Base-by-base conservation (phyloP, 2,113 vertebrate genomes). In the Emydura subglobosa region DNA sequence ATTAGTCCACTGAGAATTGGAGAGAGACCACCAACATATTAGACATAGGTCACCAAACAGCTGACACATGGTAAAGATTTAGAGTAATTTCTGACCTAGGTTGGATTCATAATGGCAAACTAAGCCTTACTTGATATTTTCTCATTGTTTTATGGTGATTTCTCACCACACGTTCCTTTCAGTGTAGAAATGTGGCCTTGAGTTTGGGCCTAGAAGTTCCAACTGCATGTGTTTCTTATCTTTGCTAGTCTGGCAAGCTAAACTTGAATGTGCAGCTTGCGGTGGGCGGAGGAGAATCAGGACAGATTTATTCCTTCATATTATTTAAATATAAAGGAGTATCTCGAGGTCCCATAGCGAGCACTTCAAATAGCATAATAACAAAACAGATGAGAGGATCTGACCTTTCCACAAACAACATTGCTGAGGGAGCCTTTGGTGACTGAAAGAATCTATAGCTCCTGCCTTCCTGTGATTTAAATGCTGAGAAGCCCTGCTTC, bases 391-490 rank as follows among this genome's bases (percentile, higher is more conserved):
- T 84, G 47, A 0, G 0, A 57, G 82, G 85, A 68, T 24, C 59
- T 74, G 85, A 92, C 87, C 87, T 92, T 72, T 61, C 3, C 0
- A 85, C 34, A 83, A 82, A 6, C 61, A 19, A 88, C 5, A 1
- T 13, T 74, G 79, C 90, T 11, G 1, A 47, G 0, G 5, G 9
- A 81, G 83, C 65, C 88, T 27, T 47, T 47, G 81, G 54, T 82
- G 54, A 44, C 24, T 57, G n/a, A 42, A 82, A 42, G 80, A 55
- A 39, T 89, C 13, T 0, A 51, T 50, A n/a, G 89, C 80, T 90
- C 72, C 91, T 55, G 87, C 83, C 65, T 94, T 95, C 95, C 96
- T 97, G 88, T 82, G 89, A 86, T 86, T 94, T 76, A 95, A 65
- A 90, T 10, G 9, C 80, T 0, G 6, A 95, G 79, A 80, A 72